These are phyloP conservation scores for Cyrtodaria siliqua DNA, from an alignment of 2,888 invertebrate genomes.

Conservation along the genomic window DNA sequence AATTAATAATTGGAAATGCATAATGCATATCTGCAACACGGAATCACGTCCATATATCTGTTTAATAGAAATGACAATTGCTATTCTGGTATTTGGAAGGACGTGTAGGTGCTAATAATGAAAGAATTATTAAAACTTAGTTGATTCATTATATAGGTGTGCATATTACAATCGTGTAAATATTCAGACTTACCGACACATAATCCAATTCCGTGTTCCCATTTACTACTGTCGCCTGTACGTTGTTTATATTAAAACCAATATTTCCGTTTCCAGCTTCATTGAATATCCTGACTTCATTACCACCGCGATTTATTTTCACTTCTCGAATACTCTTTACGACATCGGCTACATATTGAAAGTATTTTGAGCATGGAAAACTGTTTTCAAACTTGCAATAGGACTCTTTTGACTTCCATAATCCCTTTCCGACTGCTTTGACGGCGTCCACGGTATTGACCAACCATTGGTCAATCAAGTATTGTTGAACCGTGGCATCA, in stretches of 20 bases:
- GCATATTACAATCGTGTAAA: too few relatives aligned
- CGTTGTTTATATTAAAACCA: constrained; percentile 75
- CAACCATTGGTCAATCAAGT: constrained; percentile 71
- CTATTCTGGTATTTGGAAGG: too few relatives aligned
- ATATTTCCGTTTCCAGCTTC: constrained; percentile 77
- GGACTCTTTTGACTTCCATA: constrained; percentile 60
- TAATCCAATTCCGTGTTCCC: constrained; percentile 47
- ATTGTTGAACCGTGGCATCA: constrained; percentile 37
- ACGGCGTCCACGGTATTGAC: constrained; percentile 77
- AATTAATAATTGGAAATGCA: too few relatives aligned
- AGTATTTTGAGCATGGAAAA: constrained; percentile 71
- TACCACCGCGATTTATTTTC: constrained; percentile 21
- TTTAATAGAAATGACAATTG: too few relatives aligned
- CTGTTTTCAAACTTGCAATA: constrained; percentile 62
- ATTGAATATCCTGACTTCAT: constrained; percentile 68
- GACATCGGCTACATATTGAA: constrained; percentile 34
- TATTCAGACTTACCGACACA: constrained; percentile 63
- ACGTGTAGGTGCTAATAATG: too few relatives aligned
- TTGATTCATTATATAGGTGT: too few relatives aligned
- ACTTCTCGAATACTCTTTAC: constrained; percentile 46
- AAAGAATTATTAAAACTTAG: too few relatives aligned
- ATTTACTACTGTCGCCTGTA: constrained; percentile 52
- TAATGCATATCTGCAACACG: too few relatives aligned
- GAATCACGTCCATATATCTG: too few relatives aligned
- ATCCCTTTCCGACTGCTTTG: constrained; percentile 71